Evolutionary conservation across 2,888 invertebrate species (phyloP).

Genomic region (Ceraclea dissimilis): DNA sequence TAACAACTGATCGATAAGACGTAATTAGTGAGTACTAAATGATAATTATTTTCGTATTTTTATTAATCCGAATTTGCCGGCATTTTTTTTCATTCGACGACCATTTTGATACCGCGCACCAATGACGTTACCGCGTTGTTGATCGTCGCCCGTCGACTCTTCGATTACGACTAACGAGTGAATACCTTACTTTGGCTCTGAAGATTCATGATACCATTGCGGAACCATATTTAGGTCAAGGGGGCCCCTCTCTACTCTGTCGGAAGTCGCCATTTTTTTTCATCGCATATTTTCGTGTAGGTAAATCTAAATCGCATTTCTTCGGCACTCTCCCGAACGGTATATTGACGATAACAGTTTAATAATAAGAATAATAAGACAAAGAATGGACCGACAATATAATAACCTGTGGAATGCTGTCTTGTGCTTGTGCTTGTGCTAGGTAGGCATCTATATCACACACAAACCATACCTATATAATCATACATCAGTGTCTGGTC

Average conservation of each 20-base stretch:
- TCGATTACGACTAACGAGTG: slow-evolving; percentile 1
- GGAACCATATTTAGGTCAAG: slow-evolving; percentile 11
- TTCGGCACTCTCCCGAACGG: slow-evolving; percentile 15
- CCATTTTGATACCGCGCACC: slow-evolving; percentile 8
- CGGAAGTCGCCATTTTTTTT: slow-evolving; percentile 6
- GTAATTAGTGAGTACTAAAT: too few relatives aligned
- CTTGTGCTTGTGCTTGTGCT: too few relatives aligned
- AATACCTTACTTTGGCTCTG: background rate
- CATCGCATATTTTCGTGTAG: slow-evolving; percentile 15
- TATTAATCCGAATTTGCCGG: too few relatives aligned
- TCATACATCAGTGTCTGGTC: too few relatives aligned
- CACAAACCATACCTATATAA: too few relatives aligned
- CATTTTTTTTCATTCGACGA: too few relatives aligned
- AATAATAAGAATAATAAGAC: slow-evolving; percentile 9
- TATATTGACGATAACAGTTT: slow-evolving; percentile 18
- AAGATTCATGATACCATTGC: slow-evolving; percentile 3
- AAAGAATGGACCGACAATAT: slow-evolving; percentile 3
- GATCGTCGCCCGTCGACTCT: slow-evolving; percentile 5
- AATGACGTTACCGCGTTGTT: slow-evolving; percentile 4
- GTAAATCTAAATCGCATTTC: slow-evolving; percentile 14
- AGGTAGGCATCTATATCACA: too few relatives aligned
- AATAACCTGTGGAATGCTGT: too few relatives aligned
- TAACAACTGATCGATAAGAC: too few relatives aligned
- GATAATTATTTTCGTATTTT: too few relatives aligned
- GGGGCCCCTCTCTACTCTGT: slow-evolving; percentile 6